Evolutionary conservation across 2,797 vertebrate species (phyloP), one percentile per base, ranked within the genome.

Genomic region (Gouania willdenowi): DNA sequence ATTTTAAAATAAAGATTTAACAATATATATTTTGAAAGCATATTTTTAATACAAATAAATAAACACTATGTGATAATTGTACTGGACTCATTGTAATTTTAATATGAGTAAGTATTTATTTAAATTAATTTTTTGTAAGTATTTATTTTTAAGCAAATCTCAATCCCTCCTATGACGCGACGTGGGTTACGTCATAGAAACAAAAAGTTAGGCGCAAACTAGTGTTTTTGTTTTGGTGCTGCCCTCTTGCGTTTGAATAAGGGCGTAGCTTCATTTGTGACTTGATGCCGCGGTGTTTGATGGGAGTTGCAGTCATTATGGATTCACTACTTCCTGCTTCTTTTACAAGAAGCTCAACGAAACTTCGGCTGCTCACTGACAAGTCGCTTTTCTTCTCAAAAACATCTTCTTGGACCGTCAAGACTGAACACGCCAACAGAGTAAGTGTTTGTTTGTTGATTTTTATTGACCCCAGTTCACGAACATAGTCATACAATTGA

Each of bases 271-370:
- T 42, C 13, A 8, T 1, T 2, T 7, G 0, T 53, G 48, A 62
- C 57, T 66, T 50, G 0, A 2, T 1, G 7, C 41, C 43, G 1
- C 29, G 11, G 2, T 15, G 75, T 0, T 0, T 66, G 35, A 41
- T 8, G 83, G 85, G 79, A 78, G 15, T 51, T 72, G 77, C 2
- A 83, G 83, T 86, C 35, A 4, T 20, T 8, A 37, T 6, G 18
- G 48, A 55, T 47, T 54, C 24, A 16, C 11, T 6, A 80, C 79
- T 85, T 86, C 82, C 78, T 79, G 76, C 57, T 79, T n/a, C n/a
- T n/a, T 71, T 46, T 28, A 32, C 21, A 10, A 61, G 27, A 23
- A 53, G 26, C 26, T 60, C 19, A 7, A 31, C 53, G 21, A 63
- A 8, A 34, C 40, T 67, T 23, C 7, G 17, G 13, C 18, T 58